Evolutionary conservation across 92 coral and sea anemone species (phyloP), one percentile per base, ranked within the genome.

Genomic region (Palythoa heliodiscus): DNA sequence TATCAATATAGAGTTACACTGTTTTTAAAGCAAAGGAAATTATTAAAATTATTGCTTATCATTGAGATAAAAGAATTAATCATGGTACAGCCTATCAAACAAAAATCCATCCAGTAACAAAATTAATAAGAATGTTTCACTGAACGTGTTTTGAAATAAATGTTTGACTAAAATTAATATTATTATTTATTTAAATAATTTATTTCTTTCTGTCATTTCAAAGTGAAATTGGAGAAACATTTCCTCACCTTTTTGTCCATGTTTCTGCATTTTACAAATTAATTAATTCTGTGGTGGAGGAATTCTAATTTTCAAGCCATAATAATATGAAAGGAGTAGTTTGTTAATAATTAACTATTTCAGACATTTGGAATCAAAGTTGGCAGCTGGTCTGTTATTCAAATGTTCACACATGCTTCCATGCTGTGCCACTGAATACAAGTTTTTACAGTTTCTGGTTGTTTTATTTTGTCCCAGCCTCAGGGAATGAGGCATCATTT

Each of bases 381-480:
- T 78, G 50, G 10, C 84, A 80, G 73, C 84, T 80, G 84, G 17
- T 80, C 55, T 19, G 66, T 80, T 80, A 75, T 80, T 80, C 24
- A 10, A 5, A 10, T 54, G 66, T 64, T 80, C 73, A 64, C 73
- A 47, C 24, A 67, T 48, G 60, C 67, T 22, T 47, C 48, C 84
- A 73, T 52, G 61, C 84, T 80, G 84, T 80, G 74, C 24, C n/a
- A 54, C 23, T 77, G 69, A 77, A 77, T 54, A 35, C 64, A 47
- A n/a, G 47, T 16, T 80, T 80, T 80, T 69, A 23, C 16, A 22
- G 63, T 47, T 38, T 15, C 58, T 43, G 61, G 74, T 80, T 80
- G 52, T 64, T 79, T 80, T 80, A 73, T 75, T 64, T 80, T 35
- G 0, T 40, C 48, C 40, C 43, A 25, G 70, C 67, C 22, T 25